phyloP scores from a whole-genome alignment of 2,113 vertebrate species.

The Petaurus breviceps region DNA sequence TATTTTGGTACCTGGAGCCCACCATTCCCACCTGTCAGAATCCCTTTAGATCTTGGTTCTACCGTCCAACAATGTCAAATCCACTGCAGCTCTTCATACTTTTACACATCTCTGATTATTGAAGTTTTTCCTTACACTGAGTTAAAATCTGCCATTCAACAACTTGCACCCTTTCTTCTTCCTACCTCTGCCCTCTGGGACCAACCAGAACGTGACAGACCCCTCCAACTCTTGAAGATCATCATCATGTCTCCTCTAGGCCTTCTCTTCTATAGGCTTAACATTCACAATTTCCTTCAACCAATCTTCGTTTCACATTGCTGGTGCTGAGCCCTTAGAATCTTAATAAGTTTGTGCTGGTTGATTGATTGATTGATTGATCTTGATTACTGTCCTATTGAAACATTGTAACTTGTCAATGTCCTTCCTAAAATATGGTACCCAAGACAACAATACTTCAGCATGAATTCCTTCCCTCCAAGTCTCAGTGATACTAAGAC shows the following conservation, averaged over 20 bases:
- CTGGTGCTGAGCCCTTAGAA: too few relatives aligned
- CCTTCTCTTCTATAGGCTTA: background rate
- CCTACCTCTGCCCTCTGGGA: background rate
- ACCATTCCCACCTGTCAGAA: background rate
- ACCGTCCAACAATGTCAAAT: background rate
- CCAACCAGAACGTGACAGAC: background rate
- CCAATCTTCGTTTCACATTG: too few relatives aligned
- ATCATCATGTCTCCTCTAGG: background rate
- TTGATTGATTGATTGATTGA: background rate
- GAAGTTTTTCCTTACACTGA: background rate
- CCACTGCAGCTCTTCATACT: background rate
- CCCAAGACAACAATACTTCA: background rate
- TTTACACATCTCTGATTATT: background rate
- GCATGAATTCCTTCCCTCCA: background rate
- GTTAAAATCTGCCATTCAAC: background rate
- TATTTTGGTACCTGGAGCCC: background rate
- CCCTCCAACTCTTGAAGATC: background rate
- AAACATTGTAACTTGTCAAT: background rate
- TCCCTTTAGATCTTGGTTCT: background rate
- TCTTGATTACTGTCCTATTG: background rate
- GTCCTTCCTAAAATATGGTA: background rate
- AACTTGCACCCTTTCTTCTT: background rate
- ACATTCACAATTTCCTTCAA: too few relatives aligned
- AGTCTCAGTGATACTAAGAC: background rate
- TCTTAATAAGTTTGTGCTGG: too few relatives aligned